phyloP scores from a whole-genome alignment of 2,797 vertebrate genomes.

The Silurus lanzhouensis region DNA sequence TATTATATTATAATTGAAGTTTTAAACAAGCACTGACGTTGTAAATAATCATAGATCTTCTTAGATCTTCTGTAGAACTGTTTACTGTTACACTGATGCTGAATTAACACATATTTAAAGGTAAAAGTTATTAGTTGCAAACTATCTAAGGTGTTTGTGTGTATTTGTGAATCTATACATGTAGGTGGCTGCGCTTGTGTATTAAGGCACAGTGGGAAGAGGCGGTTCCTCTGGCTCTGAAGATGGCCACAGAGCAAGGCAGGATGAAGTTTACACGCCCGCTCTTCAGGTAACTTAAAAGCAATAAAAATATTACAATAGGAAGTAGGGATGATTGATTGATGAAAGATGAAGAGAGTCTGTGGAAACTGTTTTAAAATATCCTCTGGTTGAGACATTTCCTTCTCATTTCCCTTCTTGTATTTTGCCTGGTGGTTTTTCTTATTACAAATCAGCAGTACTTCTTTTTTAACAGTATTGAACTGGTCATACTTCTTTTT shows the following conservation, averaged over 20 bases:
- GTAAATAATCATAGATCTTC: background rate
- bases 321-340: background rate
- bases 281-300: constrained; percentile 82
- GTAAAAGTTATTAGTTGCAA: background rate
- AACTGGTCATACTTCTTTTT: background rate
- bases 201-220: constrained; percentile 88
- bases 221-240: constrained; percentile 84
- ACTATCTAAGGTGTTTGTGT: background rate
- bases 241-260: constrained; percentile 95
- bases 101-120: background rate
- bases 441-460: background rate
- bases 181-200: constrained; percentile 90
- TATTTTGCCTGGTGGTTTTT: background rate
- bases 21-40: background rate
- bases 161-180: background rate
- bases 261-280: constrained; percentile 95
- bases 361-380: background rate
- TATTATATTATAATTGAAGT: background rate
- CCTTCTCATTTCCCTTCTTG: background rate
- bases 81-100: background rate
- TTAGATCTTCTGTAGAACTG: background rate
- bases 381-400: background rate
- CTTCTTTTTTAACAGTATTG: background rate
- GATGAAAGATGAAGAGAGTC: background rate
- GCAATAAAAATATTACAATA: background rate